Evolutionary conservation across 2,797 vertebrate species (phyloP), one percentile per base, ranked within the genome.

Genomic region (Pipistrellus pygmaeus): DNA sequence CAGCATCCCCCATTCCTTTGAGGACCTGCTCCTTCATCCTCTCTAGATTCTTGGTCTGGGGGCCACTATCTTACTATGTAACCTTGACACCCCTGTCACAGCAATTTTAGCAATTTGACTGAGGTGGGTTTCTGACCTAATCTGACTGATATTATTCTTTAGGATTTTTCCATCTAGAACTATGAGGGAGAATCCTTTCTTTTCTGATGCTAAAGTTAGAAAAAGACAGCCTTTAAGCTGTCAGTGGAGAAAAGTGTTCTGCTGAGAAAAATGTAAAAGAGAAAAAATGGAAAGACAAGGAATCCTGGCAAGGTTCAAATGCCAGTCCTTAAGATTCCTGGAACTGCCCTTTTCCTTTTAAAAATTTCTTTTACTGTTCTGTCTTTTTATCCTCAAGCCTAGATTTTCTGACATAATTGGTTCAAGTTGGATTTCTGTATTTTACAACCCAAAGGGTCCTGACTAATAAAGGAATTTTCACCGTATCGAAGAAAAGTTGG

Each of bases 81-180:
- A 60, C 4, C 10, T 27, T 20, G 14, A 48, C 13, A 93, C 5
- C 7, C 23, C 10, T 27, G 21, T 32, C 41, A 51, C 14, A 73
- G 41, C 6, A 27, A 18, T 86, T 46, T 81, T 12, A 73, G 41
- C 6, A 27, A 18, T 86, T 46, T 81, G 20, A 11, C 20, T 0
- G 1, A 12, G 35, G 11, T 68, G 21, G 30, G 2, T 23, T 73
- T 93, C 48, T 76, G 15, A 69, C 60, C 48, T 85, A 60, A 48
- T 25, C 48, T 86, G 48, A 64, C 10, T 48, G 46, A 27, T 46
- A 8, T 44, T 71, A 4, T 27, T 87, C 68, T 76, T 68, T 30
- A 68, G n/a, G 13, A 69, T 69, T 95, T 92, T 96, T 94, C 30
- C n/a, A 17, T 71, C 32, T 95, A 48, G 3, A 85, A 6, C 9